phyloP scores from a whole-genome alignment of 2,888 invertebrate genomes.

The Caradrina clavipalpis region DNA sequence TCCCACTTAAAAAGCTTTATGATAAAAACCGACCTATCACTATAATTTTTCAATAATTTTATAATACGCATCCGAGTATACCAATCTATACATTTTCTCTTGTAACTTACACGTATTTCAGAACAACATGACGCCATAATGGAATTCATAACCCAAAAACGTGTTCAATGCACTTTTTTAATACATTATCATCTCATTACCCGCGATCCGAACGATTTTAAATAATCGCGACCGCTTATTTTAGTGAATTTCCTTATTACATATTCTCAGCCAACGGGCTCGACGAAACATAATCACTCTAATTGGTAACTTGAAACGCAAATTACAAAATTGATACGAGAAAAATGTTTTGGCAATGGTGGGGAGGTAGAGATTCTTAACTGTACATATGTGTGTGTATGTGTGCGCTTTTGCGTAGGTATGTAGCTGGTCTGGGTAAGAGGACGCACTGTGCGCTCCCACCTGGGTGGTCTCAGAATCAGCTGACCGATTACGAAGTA shows the following conservation, averaged over 20 bases:
- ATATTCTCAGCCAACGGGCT: slow-evolving; percentile 78
- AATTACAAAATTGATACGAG: slow-evolving; percentile 86
- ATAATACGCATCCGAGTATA: slow-evolving; percentile 41
- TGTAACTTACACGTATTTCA: slow-evolving; percentile 41
- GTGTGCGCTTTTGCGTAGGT: slow-evolving; percentile 61
- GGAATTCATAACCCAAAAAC: slow-evolving; percentile 58
- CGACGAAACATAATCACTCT: slow-evolving; percentile 81
- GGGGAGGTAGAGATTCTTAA: slow-evolving; percentile 67
- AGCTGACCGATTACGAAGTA: slow-evolving; percentile 83
- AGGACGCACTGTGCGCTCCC: slow-evolving; percentile 73
- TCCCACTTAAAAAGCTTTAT: slow-evolving; percentile 29
- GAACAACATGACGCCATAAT: slow-evolving; percentile 59
- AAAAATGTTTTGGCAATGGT: slow-evolving; percentile 69
- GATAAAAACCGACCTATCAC: slow-evolving; percentile 26
- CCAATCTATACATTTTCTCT: slow-evolving; percentile 31
- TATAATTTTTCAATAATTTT: slow-evolving; percentile 58
- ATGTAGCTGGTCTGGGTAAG: slow-evolving; percentile 70
- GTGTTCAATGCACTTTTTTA: slow-evolving; percentile 69
- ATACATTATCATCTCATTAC: slow-evolving; percentile 85
- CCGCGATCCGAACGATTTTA: slow-evolving; percentile 73
- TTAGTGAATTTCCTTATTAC: slow-evolving; percentile 82
- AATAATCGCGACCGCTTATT: slow-evolving; percentile 76
- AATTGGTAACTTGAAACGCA: slow-evolving; percentile 86
- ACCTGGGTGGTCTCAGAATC: slow-evolving; percentile 88
- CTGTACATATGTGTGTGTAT: slow-evolving; percentile 55